A percentile compares a stretch with the other conserved stretches of the same genome.
phyloP scores from a whole-genome alignment of 30 jellyfish, hydroid and myxozoan species.

The Hydractinia symbiolongicarpus region DNA sequence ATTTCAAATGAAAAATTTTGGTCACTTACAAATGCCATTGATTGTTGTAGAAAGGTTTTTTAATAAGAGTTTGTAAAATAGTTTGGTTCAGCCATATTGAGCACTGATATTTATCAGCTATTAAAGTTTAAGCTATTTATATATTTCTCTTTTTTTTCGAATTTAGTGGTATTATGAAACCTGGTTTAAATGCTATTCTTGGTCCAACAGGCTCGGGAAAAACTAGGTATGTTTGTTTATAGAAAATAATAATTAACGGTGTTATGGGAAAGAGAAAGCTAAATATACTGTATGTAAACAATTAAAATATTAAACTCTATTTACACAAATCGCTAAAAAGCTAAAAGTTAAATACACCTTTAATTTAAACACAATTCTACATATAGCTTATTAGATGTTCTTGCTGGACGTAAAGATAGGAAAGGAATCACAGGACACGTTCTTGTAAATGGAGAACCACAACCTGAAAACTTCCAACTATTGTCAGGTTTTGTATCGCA shows the following conservation, averaged over 20 bases:
- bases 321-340: too few species aligned
- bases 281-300: neutral
- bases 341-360: too few species aligned
- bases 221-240: conserved; percentile 63
- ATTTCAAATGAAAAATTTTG: neutral
- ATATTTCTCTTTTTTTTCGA: neutral
- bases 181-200: conserved; percentile 94
- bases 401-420: conserved; percentile 95
- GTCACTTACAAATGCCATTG: too few species aligned
- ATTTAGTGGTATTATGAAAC: conserved; percentile 80
- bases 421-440: conserved; percentile 54
- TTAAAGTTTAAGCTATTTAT: neutral
- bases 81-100: neutral
- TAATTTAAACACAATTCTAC: too few species aligned
- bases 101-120: neutral
- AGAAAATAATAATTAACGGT: neutral
- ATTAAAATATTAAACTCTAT: neutral
- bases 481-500: conserved; percentile 92
- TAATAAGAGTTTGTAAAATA: neutral
- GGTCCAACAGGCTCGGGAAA: conserved; percentile 99
- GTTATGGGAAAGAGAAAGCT: neutral
- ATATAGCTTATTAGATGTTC: conserved; percentile 61
- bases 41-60: too few species aligned
- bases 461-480: conserved; percentile 60
- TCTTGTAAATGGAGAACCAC: conserved; percentile 68